A percentile compares a stretch with the other conserved stretches of the same genome.
These are phyloP conservation scores for Clarias magur DNA, from an alignment of 2,113 vertebrate species.

Conservation along the genomic window DNA sequence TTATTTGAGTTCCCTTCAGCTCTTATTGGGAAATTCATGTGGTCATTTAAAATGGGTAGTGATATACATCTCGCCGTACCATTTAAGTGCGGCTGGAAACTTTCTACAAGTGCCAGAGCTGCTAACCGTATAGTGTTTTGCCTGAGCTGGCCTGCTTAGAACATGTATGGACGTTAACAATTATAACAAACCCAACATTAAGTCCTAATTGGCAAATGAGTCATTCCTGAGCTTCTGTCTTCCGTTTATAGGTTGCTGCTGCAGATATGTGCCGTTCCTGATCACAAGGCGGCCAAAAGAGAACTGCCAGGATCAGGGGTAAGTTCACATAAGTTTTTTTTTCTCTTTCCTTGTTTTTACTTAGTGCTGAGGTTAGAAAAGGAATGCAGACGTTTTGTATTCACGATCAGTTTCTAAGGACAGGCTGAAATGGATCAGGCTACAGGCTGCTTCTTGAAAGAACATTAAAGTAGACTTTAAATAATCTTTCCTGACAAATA, in stretches of 20 bases:
- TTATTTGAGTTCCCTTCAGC: background rate
- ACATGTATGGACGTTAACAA: constrained; percentile 3
- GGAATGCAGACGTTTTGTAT: background rate
- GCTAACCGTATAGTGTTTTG: background rate
- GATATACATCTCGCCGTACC: background rate
- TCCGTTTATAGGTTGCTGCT: constrained; percentile 10
- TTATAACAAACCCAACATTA: background rate
- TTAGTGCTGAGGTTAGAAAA: background rate
- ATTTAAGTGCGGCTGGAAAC: background rate
- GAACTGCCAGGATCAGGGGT: constrained; percentile 6
- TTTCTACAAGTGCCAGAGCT: too few species aligned
- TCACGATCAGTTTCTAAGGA: background rate
- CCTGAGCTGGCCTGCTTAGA: background rate
- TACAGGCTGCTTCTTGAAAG: background rate
- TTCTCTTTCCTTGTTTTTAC: background rate
- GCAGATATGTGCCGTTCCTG: background rate
- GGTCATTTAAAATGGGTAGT: background rate
- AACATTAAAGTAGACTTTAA: background rate
- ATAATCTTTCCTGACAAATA: background rate
- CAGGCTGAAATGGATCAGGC: background rate
- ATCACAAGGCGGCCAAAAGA: background rate
- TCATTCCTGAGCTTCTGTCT: background rate
- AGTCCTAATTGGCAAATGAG: constrained; percentile 11
- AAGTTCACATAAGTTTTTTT: constrained; percentile 2
- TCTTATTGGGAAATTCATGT: background rate